Evolutionary conservation across 2,888 invertebrate species (phyloP), one percentile per base, ranked within the genome.

Genomic region (Philereme transversata): DNA sequence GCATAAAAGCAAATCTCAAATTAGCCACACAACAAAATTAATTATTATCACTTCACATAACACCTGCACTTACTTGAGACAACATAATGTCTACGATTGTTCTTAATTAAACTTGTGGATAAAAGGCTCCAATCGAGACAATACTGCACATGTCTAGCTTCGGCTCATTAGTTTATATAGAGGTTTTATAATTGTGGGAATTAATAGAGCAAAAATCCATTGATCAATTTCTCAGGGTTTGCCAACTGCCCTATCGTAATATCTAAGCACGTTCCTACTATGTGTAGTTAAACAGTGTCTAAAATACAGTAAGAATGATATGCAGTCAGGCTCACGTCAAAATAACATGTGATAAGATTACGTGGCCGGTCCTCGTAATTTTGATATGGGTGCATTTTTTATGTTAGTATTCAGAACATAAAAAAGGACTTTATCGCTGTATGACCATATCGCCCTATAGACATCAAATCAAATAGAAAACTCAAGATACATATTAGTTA

Each of bases 191-290:
- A 90, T 88, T 89, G 91, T 92, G 91, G 89, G 91, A 92, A 91
- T 85, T 87, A 87, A 82, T 86, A 75, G 88, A 87, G 90, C 88
- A 90, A 91, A 91, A 90, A 88, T 82, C 76, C 75, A 85, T 87
- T 87, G 87, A 88, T 84, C 84, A 84, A 89, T 88, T 88, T 89
- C 88, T 82, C 84, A 90, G 81, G 74, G 82, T 87, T 88, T 88
- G 83, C 81, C 71, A 87, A 87, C 75, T 66, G 76, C 75, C 79
- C 76, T 86, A 84, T 77, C 83, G 88, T 87, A 88, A 88, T 78
- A 73, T 73, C 67, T 72, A 51, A 68, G 70, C 77, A 74, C 71
- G 71, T 72, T 68, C 67, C 2, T 11, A 69, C 73, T 67, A 61
- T 55, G 60, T 58, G 62, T 44, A 45, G 34, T 45, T 10, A 10